phyloP scores from a whole-genome alignment of 2,888 invertebrate species.

The Erebia aethiops region DNA sequence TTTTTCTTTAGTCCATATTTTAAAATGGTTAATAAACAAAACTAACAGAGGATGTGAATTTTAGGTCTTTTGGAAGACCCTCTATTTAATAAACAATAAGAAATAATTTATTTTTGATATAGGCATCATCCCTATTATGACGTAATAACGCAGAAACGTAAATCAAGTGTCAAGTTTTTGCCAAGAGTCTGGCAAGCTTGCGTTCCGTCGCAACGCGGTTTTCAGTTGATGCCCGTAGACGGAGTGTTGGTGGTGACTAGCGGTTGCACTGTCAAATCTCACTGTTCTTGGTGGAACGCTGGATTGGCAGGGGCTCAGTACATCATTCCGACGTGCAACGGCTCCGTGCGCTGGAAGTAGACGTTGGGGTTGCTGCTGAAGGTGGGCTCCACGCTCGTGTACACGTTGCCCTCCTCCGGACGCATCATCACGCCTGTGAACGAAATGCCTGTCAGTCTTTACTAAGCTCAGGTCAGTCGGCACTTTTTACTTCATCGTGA shows the following conservation, averaged over 20 bases:
- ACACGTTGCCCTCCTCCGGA: conserved; percentile 92
- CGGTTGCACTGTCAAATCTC: conserved; percentile 74
- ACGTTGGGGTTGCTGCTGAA: conserved; percentile 96
- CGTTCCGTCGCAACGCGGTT: too few species aligned
- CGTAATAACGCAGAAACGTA: too few species aligned
- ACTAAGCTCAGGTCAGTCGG: background rate
- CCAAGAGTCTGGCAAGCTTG: too few species aligned
- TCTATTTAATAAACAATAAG: too few species aligned
- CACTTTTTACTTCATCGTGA: background rate
- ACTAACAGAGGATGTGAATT: too few species aligned
- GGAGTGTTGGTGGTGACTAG: conserved; percentile 43
- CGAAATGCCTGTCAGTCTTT: conserved; percentile 31
- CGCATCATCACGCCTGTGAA: conserved; percentile 88
- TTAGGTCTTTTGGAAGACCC: too few species aligned
- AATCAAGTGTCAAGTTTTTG: too few species aligned
- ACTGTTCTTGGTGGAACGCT: conserved; percentile 75
- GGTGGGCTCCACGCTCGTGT: conserved; percentile 92
- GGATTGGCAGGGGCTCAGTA: conserved; percentile 86
- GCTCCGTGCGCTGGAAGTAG: conserved; percentile 91
- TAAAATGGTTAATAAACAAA: too few species aligned
- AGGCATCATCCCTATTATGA: too few species aligned
- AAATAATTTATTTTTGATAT: too few species aligned
- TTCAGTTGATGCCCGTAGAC: too few species aligned
- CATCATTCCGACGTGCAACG: conserved; percentile 95
- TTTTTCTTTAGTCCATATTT: too few species aligned